phyloP scores from a whole-genome alignment of 2,888 invertebrate genomes.

The Drosophila borealis region DNA sequence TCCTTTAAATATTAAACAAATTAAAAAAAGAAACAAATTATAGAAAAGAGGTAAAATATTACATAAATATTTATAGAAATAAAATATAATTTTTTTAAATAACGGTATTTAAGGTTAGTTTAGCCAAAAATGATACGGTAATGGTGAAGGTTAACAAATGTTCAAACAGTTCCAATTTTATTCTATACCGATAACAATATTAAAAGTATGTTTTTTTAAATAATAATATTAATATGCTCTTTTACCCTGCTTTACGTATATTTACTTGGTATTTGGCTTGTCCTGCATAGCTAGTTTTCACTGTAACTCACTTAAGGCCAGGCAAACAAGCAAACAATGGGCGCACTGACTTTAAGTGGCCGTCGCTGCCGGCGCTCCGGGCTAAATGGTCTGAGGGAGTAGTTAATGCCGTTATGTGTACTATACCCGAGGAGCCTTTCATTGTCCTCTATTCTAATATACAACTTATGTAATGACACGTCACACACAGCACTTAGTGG shows the following conservation, averaged over 20 bases:
- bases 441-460: slow-evolving; percentile 41
- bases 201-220: neutral
- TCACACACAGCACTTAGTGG: slow-evolving; percentile 57
- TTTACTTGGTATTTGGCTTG: neutral
- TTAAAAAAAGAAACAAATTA: too few relatives aligned
- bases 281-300: slow-evolving; percentile 22
- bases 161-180: too few relatives aligned
- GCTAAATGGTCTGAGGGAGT: slow-evolving; percentile 36
- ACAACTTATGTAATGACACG: slow-evolving; percentile 67
- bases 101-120: too few relatives aligned
- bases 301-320: slow-evolving; percentile 42
- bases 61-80: too few relatives aligned
- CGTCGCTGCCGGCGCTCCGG: slow-evolving; percentile 52
- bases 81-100: too few relatives aligned
- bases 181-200: too few relatives aligned
- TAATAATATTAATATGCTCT: neutral
- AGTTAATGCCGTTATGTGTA: slow-evolving; percentile 9
- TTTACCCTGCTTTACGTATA: neutral
- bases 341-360: slow-evolving; percentile 59
- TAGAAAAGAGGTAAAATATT: too few relatives aligned
- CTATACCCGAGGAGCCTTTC: slow-evolving; percentile 18
- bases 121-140: too few relatives aligned
- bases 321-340: slow-evolving; percentile 55
- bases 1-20: too few relatives aligned
- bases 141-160: too few relatives aligned